phyloP scores from a whole-genome alignment of 2,113 vertebrate genomes.

The Dipodomys merriami region DNA sequence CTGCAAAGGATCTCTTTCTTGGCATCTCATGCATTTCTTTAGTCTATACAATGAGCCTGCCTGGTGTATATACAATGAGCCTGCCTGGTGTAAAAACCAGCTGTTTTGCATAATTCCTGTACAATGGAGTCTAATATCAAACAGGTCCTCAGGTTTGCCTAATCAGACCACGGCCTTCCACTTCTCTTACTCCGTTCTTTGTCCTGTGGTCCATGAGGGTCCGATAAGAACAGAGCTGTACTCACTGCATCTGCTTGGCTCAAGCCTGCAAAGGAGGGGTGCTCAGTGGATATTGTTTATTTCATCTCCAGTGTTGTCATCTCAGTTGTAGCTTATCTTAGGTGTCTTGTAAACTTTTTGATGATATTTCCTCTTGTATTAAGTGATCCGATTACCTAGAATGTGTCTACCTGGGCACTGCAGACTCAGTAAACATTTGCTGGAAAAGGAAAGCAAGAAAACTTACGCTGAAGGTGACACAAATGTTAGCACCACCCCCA shows the following conservation, averaged over 20 bases:
- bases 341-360: too few species aligned
- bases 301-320: too few species aligned
- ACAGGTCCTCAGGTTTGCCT: neutral
- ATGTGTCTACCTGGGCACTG: neutral
- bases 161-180: too few species aligned
- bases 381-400: neutral
- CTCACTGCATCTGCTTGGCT: too few species aligned
- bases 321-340: too few species aligned
- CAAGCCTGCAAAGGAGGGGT: neutral
- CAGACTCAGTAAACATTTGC: neutral
- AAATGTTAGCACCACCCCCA: neutral
- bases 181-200: too few species aligned
- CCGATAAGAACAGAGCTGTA: too few species aligned
- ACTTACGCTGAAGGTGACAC: too few species aligned
- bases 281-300: neutral
- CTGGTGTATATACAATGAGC: too few species aligned
- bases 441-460: neutral
- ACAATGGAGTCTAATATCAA: too few species aligned
- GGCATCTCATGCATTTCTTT: neutral
- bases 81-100: neutral
- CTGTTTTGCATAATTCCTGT: neutral
- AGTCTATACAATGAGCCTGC: neutral
- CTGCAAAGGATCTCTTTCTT: neutral
- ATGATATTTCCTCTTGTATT: neutral
- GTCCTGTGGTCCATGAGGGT: too few species aligned